Conservation (phyloP, 53 echinoderm and acorn worm species). For the Echinarachnius parma region DNA sequence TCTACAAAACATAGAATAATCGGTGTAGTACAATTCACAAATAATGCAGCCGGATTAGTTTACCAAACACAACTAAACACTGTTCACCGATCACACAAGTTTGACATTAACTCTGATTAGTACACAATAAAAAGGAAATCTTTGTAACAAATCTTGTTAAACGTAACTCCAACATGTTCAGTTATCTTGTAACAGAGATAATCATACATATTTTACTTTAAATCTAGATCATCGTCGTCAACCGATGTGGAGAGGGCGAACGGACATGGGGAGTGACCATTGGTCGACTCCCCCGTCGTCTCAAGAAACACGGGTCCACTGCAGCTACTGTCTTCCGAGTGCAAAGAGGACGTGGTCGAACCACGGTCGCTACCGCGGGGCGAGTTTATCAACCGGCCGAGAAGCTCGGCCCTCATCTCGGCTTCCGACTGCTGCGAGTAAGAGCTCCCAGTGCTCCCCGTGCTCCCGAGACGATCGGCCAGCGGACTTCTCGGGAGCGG, state of each 20-base stretch:
- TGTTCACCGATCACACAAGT: too few relatives aligned
- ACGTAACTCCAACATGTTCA: too few relatives aligned
- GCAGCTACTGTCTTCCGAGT: constrained; percentile 71
- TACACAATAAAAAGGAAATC: too few relatives aligned
- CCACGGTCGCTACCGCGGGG: constrained; percentile 59
- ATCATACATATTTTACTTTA: constrained; percentile 82
- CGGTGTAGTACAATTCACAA: too few relatives aligned
- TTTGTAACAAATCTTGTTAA: too few relatives aligned
- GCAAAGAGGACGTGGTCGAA: constrained; percentile 47
- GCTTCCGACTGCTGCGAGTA: constrained; percentile 71
- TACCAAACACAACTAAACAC: too few relatives aligned
- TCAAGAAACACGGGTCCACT: constrained; percentile 61
- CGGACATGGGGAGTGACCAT: constrained; percentile 46
- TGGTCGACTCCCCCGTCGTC: constrained; percentile 30
- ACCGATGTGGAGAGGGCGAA: constrained; percentile 85
- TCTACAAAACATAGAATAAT: too few relatives aligned
- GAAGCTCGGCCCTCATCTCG: constrained; percentile 83
- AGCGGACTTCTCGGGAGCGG: constrained; percentile 49
- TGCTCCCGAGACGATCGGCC: constrained; percentile 46
- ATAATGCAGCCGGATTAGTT: too few relatives aligned
- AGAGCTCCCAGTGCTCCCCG: constrained; percentile 43
- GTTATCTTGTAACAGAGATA: too few relatives aligned
- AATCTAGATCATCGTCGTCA: constrained; percentile 93
- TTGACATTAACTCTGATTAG: too few relatives aligned
- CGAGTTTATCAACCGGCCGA: constrained; percentile 68